A percentile compares a stretch with the other conserved stretches of the same genome.
Conservation (phyloP, 2,113 vertebrate species). For the Isichthys henryi region DNA sequence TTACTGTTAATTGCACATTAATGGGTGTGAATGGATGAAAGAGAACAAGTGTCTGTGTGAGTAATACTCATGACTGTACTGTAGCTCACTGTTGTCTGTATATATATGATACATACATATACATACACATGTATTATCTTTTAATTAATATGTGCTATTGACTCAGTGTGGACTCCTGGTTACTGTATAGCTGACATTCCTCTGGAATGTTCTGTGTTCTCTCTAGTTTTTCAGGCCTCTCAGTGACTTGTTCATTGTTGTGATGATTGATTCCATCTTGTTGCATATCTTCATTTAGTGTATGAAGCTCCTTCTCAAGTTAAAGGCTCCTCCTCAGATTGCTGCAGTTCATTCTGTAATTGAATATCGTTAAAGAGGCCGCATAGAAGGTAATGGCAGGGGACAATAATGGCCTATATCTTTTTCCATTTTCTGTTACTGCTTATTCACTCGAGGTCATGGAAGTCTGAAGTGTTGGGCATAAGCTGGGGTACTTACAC, state of each 20-base stretch:
- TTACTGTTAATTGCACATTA: background rate
- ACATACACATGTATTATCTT: background rate
- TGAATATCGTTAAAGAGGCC: background rate
- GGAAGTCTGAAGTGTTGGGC: too few relatives aligned
- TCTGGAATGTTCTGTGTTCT: background rate
- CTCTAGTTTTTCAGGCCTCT: background rate
- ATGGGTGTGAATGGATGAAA: background rate
- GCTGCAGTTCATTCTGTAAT: background rate
- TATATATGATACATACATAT: background rate
- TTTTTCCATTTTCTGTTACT: too few relatives aligned
- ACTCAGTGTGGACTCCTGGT: background rate
- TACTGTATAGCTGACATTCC: background rate
- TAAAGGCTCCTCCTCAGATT: background rate
- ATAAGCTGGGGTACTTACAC: too few relatives aligned
- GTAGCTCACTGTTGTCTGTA: background rate
- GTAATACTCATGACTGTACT: background rate
- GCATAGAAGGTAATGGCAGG: background rate
- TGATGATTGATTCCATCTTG: background rate
- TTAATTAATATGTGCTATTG: background rate
- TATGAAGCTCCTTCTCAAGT: background rate
- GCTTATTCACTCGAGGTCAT: too few relatives aligned
- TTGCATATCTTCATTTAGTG: background rate
- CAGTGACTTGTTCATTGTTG: background rate
- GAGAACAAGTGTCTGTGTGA: background rate
- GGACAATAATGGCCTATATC: too few relatives aligned